Conservation (phyloP, 2,797 vertebrate genomes). For the Chelonia mydas region DNA sequence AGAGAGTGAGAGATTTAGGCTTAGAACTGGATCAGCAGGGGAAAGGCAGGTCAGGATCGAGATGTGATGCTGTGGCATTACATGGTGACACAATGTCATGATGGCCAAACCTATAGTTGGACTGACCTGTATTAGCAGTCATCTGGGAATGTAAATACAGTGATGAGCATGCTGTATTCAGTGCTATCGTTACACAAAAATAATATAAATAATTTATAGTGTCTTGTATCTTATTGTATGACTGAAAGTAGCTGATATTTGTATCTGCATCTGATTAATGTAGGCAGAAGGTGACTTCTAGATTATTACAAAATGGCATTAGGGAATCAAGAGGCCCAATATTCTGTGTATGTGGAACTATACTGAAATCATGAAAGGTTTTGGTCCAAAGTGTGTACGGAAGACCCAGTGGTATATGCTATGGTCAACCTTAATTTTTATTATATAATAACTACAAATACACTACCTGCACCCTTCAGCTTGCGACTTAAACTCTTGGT, state of each 20-base stretch:
- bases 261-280: background rate
- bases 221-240: background rate
- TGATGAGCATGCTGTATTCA: background rate
- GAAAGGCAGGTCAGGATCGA: conserved; percentile 15
- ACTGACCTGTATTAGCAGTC: background rate
- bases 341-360: background rate
- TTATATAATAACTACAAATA: background rate
- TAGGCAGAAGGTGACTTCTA: background rate
- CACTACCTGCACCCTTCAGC: background rate
- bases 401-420: background rate
- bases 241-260: background rate
- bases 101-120: background rate
- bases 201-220: background rate
- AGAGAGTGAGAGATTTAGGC: background rate
- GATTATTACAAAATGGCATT: background rate
- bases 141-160: background rate
- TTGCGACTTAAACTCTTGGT: background rate
- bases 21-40: background rate
- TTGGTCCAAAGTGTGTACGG: background rate
- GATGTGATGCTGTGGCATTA: background rate
- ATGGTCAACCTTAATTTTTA: background rate
- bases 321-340: background rate
- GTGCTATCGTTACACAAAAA: background rate
- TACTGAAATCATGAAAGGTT: background rate
- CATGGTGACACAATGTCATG: background rate